Percentiles rank a stretch among this genome's conserved stretches.
Evolutionary conservation across 1,140 invertebrate species (phyloP).

Genomic region (Polypedilum vanderplanki): DNA sequence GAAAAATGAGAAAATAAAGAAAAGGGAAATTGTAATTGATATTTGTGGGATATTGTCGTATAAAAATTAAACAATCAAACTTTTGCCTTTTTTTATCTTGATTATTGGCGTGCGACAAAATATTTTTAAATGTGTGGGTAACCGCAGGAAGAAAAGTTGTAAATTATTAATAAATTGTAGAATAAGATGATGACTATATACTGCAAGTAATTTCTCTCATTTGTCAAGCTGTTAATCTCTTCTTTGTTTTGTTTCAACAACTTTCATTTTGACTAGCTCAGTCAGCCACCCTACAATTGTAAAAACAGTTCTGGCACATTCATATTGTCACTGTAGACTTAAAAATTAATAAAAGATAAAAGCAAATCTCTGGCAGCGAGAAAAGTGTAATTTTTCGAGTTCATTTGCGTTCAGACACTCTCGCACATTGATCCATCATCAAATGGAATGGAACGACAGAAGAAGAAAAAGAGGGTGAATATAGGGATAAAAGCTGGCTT

Average conservation of each 20-base stretch:
- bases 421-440: constrained; percentile 4
- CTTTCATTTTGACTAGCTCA: not conserved
- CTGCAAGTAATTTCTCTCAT: not conserved
- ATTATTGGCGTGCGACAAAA: not conserved
- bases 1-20: not conserved
- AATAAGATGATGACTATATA: not conserved
- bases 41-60: constrained; percentile 9
- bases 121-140: not conserved
- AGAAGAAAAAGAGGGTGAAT: not conserved
- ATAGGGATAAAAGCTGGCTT: constrained; percentile 6
- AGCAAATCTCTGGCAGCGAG: not conserved
- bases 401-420: not conserved
- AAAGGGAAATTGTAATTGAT: not conserved
- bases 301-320: not conserved
- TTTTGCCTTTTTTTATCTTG: not conserved
- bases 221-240: constrained; percentile 15
- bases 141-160: not conserved
- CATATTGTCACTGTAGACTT: not conserved
- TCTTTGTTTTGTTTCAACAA: constrained; percentile 5
- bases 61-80: constrained; percentile 28
- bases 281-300: not conserved
- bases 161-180: not conserved
- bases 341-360: constrained; percentile 20
- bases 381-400: not conserved
- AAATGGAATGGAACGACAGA: not conserved